These are phyloP conservation scores for Lycophotia porphyrea DNA, from an alignment of 2,888 invertebrate species.

Conservation along the genomic window DNA sequence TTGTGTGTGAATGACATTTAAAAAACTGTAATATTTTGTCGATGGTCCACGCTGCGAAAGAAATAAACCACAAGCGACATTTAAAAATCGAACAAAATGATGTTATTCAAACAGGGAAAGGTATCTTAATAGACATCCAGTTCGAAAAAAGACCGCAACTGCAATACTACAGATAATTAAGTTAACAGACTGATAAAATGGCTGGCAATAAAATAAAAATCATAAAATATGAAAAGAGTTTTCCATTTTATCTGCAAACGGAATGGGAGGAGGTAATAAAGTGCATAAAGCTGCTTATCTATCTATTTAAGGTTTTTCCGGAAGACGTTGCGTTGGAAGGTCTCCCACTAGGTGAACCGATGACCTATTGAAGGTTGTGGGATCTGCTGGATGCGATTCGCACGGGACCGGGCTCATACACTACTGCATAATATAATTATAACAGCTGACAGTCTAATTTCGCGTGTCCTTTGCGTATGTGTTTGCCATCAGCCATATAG, in stretches of 20 bases:
- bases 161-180: slow-evolving; percentile 28
- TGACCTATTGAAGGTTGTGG: no score
- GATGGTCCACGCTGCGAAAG: not conserved
- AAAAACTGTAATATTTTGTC: not conserved
- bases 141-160: not conserved
- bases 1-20: not conserved
- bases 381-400: no score
- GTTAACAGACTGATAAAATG: not conserved
- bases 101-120: not conserved
- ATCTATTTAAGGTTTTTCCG: no score
- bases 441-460: no score
- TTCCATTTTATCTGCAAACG: slow-evolving; percentile 16
- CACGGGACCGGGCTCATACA: no score
- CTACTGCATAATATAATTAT: no score
- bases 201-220: slow-evolving; percentile 9
- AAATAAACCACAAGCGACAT: not conserved
- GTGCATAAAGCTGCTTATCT: slow-evolving; percentile 40
- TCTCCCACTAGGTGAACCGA: no score
- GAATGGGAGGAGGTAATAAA: slow-evolving; percentile 5
- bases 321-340: no score
- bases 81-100: slow-evolving; percentile 8
- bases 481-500: no score
- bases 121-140: not conserved
- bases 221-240: slow-evolving; percentile 11
- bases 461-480: no score